Evolutionary conservation across 2,797 vertebrate species (phyloP), one percentile per base, ranked within the genome.

Genomic region (Apogon talboti): DNA sequence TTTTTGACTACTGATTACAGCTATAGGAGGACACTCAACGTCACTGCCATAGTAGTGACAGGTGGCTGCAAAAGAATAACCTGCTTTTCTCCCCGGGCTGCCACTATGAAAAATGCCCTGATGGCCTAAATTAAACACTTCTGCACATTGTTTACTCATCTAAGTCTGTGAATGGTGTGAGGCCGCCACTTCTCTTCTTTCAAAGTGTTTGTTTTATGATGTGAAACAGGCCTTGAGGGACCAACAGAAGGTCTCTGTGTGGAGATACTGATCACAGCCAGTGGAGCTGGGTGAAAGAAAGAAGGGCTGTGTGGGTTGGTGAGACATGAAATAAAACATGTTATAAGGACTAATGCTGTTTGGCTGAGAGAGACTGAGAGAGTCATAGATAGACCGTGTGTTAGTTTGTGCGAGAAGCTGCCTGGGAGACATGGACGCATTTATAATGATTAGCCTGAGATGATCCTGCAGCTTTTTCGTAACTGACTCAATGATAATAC

Each of bases 141-240:
- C 42, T 47, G 71, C 71, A 71, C 84, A 76, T 59, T 87, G 83
- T 87, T 80, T 86, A 81, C 81, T 80, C 71, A 69, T 82, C 54
- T 61, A 33, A 33, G 52, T 56, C 59, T 74, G 62, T 60, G 59
- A 81, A 68, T 28, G 53, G 70, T 75, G 69, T 52, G 58, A 59
- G 64, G 44, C 63, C 18, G 15, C 52, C 41, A 30, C 60, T 50
- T 71, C 71, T 79, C 66, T 58, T 68, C 82, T 74, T 80, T 87
- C 77, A 66, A 78, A 85, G 66, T 67, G 83, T 89, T 91, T 88
- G 83, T 85, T 89, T 78, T 76, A 75, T 79, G 74, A 87, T 79
- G 74, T 82, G 55, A 87, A 85, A 87, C 80, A 67, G 80, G 80
- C 81, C 87, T 69, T 52, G 49, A 68, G 88, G 81, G 88, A 87